These are phyloP conservation scores for Pecten maximus DNA, from an alignment of 2,888 invertebrate species.

Conservation along the genomic window DNA sequence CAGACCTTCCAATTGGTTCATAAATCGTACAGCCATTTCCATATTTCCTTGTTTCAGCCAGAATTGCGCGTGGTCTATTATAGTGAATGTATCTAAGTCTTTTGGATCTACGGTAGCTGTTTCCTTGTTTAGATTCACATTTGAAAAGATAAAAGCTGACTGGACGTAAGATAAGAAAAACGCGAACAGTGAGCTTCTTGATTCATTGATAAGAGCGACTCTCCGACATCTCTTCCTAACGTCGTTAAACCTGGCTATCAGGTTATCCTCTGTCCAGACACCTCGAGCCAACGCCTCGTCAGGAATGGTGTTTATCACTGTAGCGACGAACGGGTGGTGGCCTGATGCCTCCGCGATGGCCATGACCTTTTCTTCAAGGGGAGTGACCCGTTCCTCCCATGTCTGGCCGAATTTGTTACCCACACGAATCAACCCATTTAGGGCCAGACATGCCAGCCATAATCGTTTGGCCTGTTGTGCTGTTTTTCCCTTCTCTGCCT, in stretches of 20 bases:
- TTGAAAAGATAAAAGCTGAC: slow-evolving; percentile 87
- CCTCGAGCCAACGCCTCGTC: slow-evolving; percentile 90
- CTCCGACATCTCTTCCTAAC: slow-evolving; percentile 88
- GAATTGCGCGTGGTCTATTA: slow-evolving; percentile 92
- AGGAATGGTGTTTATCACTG: slow-evolving; percentile 91
- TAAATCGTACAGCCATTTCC: slow-evolving; percentile 91
- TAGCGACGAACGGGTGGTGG: slow-evolving; percentile 90
- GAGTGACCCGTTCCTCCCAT: slow-evolving; percentile 74
- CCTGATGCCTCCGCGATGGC: slow-evolving; percentile 75
- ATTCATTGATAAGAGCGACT: slow-evolving; percentile 92
- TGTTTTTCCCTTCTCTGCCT: slow-evolving; percentile 82
- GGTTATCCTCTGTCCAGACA: slow-evolving; percentile 93
- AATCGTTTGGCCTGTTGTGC: slow-evolving; percentile 89
- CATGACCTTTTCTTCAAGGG: slow-evolving; percentile 75
- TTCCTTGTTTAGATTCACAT: slow-evolving; percentile 84
- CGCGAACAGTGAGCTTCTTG: slow-evolving; percentile 89
- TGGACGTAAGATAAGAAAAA: slow-evolving; percentile 95
- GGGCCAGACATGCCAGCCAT: slow-evolving; percentile 96
- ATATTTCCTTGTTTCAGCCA: slow-evolving; percentile 95
- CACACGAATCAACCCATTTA: slow-evolving; percentile 89
- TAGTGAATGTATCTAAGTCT: slow-evolving; percentile 91
- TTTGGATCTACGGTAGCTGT: slow-evolving; percentile 68
- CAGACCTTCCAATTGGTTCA: slow-evolving; percentile 93
- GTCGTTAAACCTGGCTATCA: slow-evolving; percentile 90
- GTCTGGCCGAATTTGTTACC: slow-evolving; percentile 83